Percentiles rank a stretch among this genome's conserved stretches.
These are phyloP conservation scores for Dryobota labecula DNA, from an alignment of 2,888 invertebrate species.

Conservation along the genomic window DNA sequence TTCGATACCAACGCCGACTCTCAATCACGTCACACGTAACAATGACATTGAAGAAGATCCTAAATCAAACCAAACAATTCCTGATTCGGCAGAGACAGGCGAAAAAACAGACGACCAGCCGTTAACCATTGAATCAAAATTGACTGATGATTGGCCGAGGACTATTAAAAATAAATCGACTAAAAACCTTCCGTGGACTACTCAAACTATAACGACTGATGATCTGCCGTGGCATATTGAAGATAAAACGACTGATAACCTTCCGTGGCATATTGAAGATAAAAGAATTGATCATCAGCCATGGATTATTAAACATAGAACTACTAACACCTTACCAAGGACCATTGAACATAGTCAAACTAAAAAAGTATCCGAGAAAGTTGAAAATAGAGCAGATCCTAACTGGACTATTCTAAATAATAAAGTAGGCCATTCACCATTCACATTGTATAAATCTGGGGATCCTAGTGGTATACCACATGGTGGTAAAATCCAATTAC, in stretches of 20 bases:
- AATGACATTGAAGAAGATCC: constrained; percentile 1
- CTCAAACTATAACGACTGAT: neutral
- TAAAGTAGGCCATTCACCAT: neutral
- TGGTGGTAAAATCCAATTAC: neutral
- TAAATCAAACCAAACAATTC: constrained; percentile 1
- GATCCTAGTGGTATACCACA: neutral
- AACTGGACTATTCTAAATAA: neutral
- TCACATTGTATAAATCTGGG: neutral
- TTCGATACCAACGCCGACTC: neutral
- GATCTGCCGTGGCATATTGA: constrained; percentile 5
- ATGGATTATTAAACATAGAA: neutral
- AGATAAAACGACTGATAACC: neutral
- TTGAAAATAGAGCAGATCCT: neutral
- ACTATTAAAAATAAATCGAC: neutral
- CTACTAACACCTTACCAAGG: constrained; percentile 2
- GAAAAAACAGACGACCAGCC: neutral
- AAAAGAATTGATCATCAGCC: neutral
- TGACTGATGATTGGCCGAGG: neutral
- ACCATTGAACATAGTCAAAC: neutral
- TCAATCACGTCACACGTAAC: neutral
- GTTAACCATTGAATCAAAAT: neutral
- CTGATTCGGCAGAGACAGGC: neutral
- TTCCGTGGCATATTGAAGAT: constrained; percentile 4
- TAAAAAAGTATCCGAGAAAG: neutral
- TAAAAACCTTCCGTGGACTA: neutral